Evolutionary conservation across 2,797 vertebrate genomes (phyloP).

Genomic region (Sardinella longiceps): DNA sequence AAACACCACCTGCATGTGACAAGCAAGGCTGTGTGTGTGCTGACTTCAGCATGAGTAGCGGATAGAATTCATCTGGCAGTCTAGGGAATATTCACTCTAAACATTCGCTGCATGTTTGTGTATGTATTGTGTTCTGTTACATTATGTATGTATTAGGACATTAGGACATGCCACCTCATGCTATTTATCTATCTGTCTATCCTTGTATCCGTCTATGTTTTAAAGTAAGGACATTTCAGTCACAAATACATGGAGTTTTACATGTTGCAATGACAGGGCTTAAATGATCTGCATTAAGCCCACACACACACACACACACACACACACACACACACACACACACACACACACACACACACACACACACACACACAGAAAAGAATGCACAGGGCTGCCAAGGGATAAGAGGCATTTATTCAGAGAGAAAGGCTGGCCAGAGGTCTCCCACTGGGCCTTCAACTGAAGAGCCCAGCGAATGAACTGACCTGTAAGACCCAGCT

Average conservation of each 20-base stretch:
- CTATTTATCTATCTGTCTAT: background rate
- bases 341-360: too few species aligned
- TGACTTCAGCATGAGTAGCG: constrained; percentile 7
- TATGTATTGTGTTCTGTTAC: too few species aligned
- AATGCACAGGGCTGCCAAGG: background rate
- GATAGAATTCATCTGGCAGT: background rate
- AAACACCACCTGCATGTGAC: constrained; percentile 9
- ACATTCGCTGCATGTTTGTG: background rate
- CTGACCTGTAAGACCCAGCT: background rate
- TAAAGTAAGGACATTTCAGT: background rate
- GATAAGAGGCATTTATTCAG: background rate
- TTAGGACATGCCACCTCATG: too few species aligned
- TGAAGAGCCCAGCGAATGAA: background rate
- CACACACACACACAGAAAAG: background rate
- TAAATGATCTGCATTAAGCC: background rate
- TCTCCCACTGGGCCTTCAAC: background rate
- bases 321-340: too few species aligned
- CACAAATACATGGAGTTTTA: background rate
- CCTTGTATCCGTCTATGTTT: background rate
- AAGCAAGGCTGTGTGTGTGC: background rate
- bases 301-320: too few species aligned
- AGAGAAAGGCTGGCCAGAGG: background rate
- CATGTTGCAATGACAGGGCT: background rate
- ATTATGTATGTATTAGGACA: too few species aligned
- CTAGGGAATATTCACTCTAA: background rate